Conservation (phyloP, 2,888 invertebrate species). For the Caenorhabditis zanzibari region DNA sequence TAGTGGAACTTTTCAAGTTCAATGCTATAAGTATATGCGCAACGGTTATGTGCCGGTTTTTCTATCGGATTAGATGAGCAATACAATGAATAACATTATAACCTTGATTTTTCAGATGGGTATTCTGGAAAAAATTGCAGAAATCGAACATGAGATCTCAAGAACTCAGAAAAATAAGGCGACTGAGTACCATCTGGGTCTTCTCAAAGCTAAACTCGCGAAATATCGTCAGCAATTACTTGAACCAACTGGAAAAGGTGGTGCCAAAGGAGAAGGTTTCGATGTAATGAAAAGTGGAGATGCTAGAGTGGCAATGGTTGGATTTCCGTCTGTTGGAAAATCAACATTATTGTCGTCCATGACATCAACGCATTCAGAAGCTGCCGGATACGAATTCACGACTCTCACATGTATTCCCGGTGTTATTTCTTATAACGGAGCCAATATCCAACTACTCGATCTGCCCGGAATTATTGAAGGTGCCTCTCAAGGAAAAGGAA, state of each 20-base stretch:
- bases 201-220: slow-evolving; percentile 93
- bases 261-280: slow-evolving; percentile 93
- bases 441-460: slow-evolving; percentile 97
- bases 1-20: not conserved
- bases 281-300: slow-evolving; percentile 99
- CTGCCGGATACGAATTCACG: slow-evolving; percentile 98
- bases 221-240: slow-evolving; percentile 95
- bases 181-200: slow-evolving; percentile 98
- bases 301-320: slow-evolving; percentile 88
- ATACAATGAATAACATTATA: too few relatives aligned
- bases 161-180: slow-evolving; percentile 99
- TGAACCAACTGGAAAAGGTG: slow-evolving; percentile 93
- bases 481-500: slow-evolving; percentile 89
- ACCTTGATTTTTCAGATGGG: slow-evolving; percentile 89
- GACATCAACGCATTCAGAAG: slow-evolving; percentile 94
- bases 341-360: slow-evolving; percentile 96
- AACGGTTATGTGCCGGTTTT: too few relatives aligned
- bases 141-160: slow-evolving; percentile 98
- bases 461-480: slow-evolving; percentile 99
- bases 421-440: slow-evolving; percentile 90
- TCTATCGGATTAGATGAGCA: too few relatives aligned
- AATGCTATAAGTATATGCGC: too few relatives aligned
- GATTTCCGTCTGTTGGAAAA: slow-evolving; percentile 99
- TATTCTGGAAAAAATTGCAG: slow-evolving; percentile 97
- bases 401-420: slow-evolving; percentile 99